Evolutionary conservation across 2,113 vertebrate genomes (phyloP).

Genomic region (Saiga tatarica): DNA sequence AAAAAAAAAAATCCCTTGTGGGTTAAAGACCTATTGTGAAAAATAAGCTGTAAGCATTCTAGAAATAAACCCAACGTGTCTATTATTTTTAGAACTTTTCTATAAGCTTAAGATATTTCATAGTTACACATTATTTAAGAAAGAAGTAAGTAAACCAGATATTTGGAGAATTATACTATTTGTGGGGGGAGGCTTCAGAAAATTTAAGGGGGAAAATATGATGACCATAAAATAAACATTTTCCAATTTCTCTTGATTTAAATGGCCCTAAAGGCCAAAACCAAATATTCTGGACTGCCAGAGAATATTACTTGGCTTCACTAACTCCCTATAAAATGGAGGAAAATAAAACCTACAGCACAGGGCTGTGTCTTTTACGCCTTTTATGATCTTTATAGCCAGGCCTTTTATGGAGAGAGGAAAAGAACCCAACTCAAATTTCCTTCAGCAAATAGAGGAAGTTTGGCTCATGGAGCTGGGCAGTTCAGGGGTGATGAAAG

Average conservation of each 20-base stretch:
- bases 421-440: not conserved
- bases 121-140: conserved; percentile 17
- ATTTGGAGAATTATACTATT: not conserved
- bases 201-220: not conserved
- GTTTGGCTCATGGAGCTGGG: not conserved
- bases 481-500: not conserved
- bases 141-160: not conserved
- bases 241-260: not conserved
- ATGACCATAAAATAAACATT: not conserved
- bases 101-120: not conserved
- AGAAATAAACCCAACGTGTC: not conserved
- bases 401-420: not conserved
- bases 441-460: not conserved
- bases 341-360: not conserved
- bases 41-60: not conserved
- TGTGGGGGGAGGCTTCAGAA: not conserved
- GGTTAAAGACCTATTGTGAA: not conserved
- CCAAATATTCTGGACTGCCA: not conserved
- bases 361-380: not conserved
- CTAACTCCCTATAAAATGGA: not conserved
- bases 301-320: not conserved
- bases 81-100: not conserved
- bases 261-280: not conserved
- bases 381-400: not conserved
- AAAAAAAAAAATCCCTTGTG: not conserved